Percentiles rank a stretch among this genome's conserved stretches.
These are phyloP conservation scores for Papilio glaucus DNA, from an alignment of 1,140 invertebrate genomes.

Conservation along the genomic window DNA sequence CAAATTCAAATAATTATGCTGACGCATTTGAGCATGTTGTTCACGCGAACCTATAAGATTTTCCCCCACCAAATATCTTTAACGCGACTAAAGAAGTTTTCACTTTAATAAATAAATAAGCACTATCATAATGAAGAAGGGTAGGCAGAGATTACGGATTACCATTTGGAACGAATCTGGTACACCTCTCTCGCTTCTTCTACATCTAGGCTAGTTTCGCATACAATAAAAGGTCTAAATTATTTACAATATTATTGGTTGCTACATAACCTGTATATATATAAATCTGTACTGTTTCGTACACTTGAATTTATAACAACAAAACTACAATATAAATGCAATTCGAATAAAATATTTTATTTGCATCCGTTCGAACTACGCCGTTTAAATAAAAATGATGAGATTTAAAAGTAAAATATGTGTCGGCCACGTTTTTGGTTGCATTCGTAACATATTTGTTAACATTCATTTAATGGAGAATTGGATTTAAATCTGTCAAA, in stretches of 20 bases:
- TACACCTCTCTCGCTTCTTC: too few relatives aligned
- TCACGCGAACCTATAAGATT: too few relatives aligned
- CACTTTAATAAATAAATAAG: too few relatives aligned
- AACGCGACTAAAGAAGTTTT: background rate
- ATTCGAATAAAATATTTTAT: slow-evolving; percentile 1
- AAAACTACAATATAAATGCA: background rate
- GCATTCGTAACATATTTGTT: background rate
- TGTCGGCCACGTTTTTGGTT: background rate
- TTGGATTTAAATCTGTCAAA: background rate
- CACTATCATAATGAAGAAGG: too few relatives aligned
- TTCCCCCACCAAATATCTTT: too few relatives aligned
- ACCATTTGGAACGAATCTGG: too few relatives aligned
- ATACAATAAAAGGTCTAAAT: background rate
- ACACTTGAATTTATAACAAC: background rate
- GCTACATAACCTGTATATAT: background rate
- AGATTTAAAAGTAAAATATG: slow-evolving; percentile 13
- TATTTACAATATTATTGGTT: background rate
- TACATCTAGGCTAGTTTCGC: too few relatives aligned
- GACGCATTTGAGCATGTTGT: too few relatives aligned
- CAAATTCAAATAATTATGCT: too few relatives aligned
- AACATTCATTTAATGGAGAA: background rate
- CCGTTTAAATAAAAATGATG: background rate
- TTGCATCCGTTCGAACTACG: background rate
- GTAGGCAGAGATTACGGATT: too few relatives aligned
- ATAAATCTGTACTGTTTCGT: background rate